Evolutionary conservation across 2,113 vertebrate genomes (phyloP).

Genomic region (Brachypteracias leptosomus): DNA sequence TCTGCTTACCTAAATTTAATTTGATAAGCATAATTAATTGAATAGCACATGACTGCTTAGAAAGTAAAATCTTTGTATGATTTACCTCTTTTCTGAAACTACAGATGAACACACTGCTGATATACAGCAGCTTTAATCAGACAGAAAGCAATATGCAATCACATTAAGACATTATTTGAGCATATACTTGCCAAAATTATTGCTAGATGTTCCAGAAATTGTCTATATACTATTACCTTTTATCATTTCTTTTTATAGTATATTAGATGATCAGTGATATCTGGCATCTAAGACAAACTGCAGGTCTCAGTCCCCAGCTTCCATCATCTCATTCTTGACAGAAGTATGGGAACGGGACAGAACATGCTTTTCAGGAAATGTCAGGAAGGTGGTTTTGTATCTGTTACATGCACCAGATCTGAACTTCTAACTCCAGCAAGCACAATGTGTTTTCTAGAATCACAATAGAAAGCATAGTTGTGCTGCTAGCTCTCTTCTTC

Average conservation of each 20-base stretch:
- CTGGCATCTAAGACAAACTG: neutral
- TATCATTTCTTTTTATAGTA: neutral
- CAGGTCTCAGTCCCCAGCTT: neutral
- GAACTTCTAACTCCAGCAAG: neutral
- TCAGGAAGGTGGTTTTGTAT: neutral
- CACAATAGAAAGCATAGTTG: neutral
- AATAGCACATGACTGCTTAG: neutral
- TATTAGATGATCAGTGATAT: neutral
- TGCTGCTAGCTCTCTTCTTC: no score
- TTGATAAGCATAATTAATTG: neutral
- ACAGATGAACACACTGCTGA: neutral
- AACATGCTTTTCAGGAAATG: neutral
- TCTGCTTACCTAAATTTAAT: neutral
- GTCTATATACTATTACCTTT: neutral
- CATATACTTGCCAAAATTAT: neutral
- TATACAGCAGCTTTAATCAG: neutral
- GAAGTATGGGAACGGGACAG: neutral
- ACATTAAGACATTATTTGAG: neutral
- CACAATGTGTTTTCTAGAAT: neutral
- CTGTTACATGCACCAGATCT: neutral
- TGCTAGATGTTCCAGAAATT: neutral
- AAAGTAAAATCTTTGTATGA: neutral
- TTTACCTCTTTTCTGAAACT: neutral
- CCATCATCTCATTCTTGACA: neutral
- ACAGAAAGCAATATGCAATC: neutral